A percentile compares a stretch with the other conserved stretches of the same genome.
phyloP scores from a whole-genome alignment of 2,797 vertebrate genomes.

The Enteromius fasciolatus region DNA sequence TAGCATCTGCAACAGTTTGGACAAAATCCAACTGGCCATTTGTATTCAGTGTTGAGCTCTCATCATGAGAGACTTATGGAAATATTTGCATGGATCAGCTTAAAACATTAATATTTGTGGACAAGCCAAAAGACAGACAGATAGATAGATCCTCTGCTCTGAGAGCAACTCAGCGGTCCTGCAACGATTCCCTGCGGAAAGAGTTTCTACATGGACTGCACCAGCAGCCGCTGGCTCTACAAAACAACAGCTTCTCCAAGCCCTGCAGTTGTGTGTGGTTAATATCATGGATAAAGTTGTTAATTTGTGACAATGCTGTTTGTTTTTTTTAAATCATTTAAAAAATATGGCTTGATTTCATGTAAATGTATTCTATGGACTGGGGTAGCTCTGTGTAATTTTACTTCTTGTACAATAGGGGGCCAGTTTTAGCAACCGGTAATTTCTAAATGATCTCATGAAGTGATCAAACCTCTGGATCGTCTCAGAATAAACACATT shows the following conservation, averaged over 20 bases:
- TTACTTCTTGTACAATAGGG: neutral
- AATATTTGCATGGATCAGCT: neutral
- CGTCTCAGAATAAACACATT: neutral
- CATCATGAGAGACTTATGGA: neutral
- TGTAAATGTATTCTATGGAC: neutral
- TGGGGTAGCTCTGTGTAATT: neutral
- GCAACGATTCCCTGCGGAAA: conserved; percentile 66
- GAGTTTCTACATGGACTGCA: conserved; percentile 71
- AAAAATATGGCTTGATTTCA: neutral
- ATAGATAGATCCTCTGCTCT: neutral
- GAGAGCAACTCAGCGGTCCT: conserved; percentile 33
- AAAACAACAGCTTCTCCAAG: neutral
- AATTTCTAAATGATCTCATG: neutral
- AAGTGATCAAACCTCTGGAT: neutral
- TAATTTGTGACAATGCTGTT: neutral
- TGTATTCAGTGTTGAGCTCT: neutral
- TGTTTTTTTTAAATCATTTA: no score
- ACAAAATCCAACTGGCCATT: neutral
- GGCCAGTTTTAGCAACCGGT: neutral
- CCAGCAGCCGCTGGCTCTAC: conserved; percentile 64
- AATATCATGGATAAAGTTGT: neutral
- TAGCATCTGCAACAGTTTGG: neutral
- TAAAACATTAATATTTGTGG: neutral
- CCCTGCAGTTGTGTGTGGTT: neutral
- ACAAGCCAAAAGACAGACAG: neutral